These are phyloP conservation scores for Gorsachius magnificus DNA, from an alignment of 2,797 vertebrate species.

Conservation along the genomic window DNA sequence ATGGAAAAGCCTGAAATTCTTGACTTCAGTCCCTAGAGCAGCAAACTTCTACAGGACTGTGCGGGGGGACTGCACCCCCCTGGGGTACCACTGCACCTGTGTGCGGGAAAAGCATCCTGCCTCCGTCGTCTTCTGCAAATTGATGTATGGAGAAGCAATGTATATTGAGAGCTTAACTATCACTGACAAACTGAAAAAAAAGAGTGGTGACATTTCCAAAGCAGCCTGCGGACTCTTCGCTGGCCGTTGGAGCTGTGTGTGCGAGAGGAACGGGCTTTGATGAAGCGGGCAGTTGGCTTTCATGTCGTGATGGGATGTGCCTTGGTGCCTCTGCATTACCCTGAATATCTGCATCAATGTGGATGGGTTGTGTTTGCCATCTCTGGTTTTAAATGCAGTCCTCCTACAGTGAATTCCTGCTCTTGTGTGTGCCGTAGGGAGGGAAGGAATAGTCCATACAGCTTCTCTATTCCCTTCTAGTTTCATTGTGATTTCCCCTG, in stretches of 20 bases:
- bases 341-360: background rate
- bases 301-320: background rate
- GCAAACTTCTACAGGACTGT: rapidly evolving
- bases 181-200: background rate
- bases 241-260: background rate
- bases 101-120: background rate
- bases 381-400: background rate
- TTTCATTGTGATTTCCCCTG: background rate
- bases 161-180: background rate
- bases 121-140: background rate
- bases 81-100: background rate
- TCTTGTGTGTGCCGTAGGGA: background rate
- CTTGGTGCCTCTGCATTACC: background rate
- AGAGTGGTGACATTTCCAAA: background rate
- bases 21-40: background rate
- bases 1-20: background rate
- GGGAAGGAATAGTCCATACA: background rate
- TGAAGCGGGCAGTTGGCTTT: background rate
- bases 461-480: background rate
- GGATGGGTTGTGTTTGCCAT: background rate
- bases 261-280: background rate
- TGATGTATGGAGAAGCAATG: rapidly evolving
- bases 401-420: background rate
- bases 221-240: background rate
- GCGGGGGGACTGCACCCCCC: too few species aligned